A percentile compares a stretch with the other conserved stretches of the same genome.
These are phyloP conservation scores for Eunapius fragilis DNA, from an alignment of 37 sponge, comb jelly and placozoan species.

Conservation along the genomic window DNA sequence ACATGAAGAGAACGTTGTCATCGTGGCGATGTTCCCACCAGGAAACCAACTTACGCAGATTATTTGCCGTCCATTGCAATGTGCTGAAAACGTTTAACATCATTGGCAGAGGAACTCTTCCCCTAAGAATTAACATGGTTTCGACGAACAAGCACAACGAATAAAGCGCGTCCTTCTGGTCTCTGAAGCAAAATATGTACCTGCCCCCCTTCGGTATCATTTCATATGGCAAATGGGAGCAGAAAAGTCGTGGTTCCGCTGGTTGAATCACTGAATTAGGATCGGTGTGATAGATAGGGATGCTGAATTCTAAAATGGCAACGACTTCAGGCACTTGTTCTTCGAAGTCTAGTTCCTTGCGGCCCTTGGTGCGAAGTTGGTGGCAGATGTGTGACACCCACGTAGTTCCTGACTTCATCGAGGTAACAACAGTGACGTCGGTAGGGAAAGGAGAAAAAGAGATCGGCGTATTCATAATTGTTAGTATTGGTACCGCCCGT, in stretches of 20 bases:
- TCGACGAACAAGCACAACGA: neutral
- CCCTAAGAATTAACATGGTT: neutral
- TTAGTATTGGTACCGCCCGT: neutral
- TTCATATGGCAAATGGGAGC: slow-evolving; percentile 5
- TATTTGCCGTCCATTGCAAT: no score
- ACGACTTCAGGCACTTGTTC: neutral
- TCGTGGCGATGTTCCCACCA: slow-evolving; percentile 56
- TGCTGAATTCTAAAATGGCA: neutral
- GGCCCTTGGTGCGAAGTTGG: slow-evolving; percentile 4
- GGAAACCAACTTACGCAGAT: neutral
- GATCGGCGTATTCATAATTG: neutral
- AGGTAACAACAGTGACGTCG: neutral
- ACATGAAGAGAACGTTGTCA: slow-evolving; percentile 42
- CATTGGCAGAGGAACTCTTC: slow-evolving; percentile 2
- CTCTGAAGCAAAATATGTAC: slow-evolving; percentile 26
- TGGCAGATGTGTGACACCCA: slow-evolving; percentile 4
- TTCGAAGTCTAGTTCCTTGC: neutral
- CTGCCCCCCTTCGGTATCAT: slow-evolving; percentile 17
- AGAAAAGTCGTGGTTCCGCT: slow-evolving; percentile 1
- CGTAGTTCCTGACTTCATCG: neutral
- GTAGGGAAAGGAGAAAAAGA: neutral
- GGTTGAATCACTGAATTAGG: slow-evolving; percentile 2
- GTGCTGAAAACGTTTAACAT: neutral
- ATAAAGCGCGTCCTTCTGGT: neutral
- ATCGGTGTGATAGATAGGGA: neutral